These are phyloP conservation scores for Andricus grossulariae DNA, from an alignment of 1,140 invertebrate genomes.

Conservation along the genomic window DNA sequence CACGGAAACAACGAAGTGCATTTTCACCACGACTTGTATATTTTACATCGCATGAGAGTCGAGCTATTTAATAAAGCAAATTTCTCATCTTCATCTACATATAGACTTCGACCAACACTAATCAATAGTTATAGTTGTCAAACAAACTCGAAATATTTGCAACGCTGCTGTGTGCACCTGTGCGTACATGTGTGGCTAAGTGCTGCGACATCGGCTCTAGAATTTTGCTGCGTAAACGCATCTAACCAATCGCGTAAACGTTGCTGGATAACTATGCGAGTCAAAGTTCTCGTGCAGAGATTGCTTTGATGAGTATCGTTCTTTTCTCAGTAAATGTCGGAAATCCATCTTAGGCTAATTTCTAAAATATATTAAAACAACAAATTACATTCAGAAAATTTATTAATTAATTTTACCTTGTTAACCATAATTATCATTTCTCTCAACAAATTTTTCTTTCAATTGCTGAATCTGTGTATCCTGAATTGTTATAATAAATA, in stretches of 20 bases:
- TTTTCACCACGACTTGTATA: constrained; percentile 54
- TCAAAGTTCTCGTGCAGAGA: not conserved
- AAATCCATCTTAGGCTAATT: not conserved
- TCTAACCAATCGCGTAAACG: not conserved
- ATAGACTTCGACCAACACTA: constrained; percentile 47
- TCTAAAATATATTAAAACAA: too few relatives aligned
- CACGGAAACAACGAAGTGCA: constrained; percentile 56
- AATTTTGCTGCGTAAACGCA: not conserved
- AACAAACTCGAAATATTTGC: constrained; percentile 70
- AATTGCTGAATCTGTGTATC: too few relatives aligned
- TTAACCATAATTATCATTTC: too few relatives aligned
- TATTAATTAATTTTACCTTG: too few relatives aligned
- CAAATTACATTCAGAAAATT: too few relatives aligned
- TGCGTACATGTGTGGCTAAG: constrained; percentile 57
- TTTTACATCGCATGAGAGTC: constrained; percentile 42
- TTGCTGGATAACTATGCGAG: not conserved
- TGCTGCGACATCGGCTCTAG: constrained; percentile 45
- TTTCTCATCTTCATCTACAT: constrained; percentile 58
- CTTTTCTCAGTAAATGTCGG: not conserved
- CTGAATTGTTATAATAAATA: too few relatives aligned
- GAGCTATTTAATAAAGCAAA: constrained; percentile 36
- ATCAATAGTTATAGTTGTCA: constrained; percentile 64
- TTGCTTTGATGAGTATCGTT: not conserved
- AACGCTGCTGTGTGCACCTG: constrained; percentile 54
- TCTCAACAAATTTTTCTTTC: too few relatives aligned